These are phyloP conservation scores for Perithous albicinctus DNA, from an alignment of 2,888 invertebrate genomes.

Conservation along the genomic window DNA sequence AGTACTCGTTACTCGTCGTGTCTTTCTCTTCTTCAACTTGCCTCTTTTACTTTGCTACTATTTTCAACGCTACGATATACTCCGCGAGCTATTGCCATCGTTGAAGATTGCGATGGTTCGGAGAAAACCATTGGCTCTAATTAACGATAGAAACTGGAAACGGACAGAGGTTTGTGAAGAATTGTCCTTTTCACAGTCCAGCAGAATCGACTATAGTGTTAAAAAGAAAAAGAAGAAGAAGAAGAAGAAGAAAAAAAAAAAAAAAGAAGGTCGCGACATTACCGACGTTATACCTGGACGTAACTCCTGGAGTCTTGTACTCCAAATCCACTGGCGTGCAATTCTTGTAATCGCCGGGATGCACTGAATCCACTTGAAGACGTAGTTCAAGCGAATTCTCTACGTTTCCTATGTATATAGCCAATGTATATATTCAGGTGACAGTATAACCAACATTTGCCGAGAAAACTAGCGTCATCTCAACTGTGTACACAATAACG, in stretches of 20 bases:
- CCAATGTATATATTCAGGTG: conserved; percentile 42
- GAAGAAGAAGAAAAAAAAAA: too few species aligned
- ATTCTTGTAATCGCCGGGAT: conserved; percentile 46
- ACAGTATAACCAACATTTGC: conserved; percentile 54
- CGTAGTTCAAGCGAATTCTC: conserved; percentile 38
- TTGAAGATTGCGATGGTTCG: conserved; percentile 37
- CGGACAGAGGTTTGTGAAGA: conserved; percentile 28
- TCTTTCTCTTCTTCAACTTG: neutral
- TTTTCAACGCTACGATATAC: conserved; percentile 15
- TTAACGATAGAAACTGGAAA: conserved; percentile 49
- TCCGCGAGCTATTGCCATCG: conserved; percentile 9
- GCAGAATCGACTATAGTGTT: conserved; percentile 25
- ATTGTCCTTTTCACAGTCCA: conserved; percentile 21
- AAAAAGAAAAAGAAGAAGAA: too few species aligned
- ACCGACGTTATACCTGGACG: conserved; percentile 18
- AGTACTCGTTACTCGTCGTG: conserved; percentile 51
- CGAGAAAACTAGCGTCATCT: conserved; percentile 51
- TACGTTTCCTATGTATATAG: conserved; percentile 24
- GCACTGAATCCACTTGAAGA: conserved; percentile 34
- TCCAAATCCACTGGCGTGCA: conserved; percentile 9
- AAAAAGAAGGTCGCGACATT: conserved; percentile 26
- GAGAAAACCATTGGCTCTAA: conserved; percentile 52
- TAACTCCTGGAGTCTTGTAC: conserved; percentile 27
- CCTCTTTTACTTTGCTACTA: conserved; percentile 5
- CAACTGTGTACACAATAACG: conserved; percentile 22